Evolutionary conservation across 1,140 invertebrate species (phyloP).

Genomic region (Drosophila varians): DNA sequence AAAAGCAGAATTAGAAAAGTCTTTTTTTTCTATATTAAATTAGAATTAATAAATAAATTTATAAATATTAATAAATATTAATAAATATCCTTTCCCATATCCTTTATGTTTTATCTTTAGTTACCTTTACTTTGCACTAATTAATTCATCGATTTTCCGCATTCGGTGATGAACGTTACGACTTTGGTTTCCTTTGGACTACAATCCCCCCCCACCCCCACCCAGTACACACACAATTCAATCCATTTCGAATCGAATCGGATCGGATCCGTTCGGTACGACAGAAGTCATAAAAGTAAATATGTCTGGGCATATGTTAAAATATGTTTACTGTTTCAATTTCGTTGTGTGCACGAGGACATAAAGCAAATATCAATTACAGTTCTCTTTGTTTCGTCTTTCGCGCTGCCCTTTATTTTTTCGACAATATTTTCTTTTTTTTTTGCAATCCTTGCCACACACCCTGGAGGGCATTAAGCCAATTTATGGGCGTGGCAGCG

Average conservation of each 20-base stretch:
- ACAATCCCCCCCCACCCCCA: neutral
- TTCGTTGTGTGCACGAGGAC: conserved; percentile 47
- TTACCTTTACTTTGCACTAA: conserved; percentile 43
- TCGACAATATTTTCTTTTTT: neutral
- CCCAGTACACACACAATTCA: neutral
- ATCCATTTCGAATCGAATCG: neutral
- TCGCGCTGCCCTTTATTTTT: conserved; percentile 16
- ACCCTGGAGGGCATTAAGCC: conserved; percentile 25
- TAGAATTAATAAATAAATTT: too few species aligned
- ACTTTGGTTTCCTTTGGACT: neutral
- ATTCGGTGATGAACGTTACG: conserved; percentile 18
- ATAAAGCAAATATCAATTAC: conserved; percentile 76
- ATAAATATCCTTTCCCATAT: too few species aligned
- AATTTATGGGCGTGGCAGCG: conserved; percentile 56
- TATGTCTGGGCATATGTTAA: conserved; percentile 63
- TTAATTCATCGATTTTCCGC: conserved; percentile 52
- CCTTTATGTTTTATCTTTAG: too few species aligned
- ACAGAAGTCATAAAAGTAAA: conserved; percentile 59
- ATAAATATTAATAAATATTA: too few species aligned
- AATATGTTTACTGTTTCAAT: conserved; percentile 75
- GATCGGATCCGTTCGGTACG: neutral
- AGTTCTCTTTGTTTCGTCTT: conserved; percentile 34
- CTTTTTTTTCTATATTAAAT: too few species aligned
- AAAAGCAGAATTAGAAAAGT: too few species aligned
- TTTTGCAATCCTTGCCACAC: conserved; percentile 6